Conservation (phyloP, 1,140 invertebrate genomes). For the Heterodera schachtii region DNA sequence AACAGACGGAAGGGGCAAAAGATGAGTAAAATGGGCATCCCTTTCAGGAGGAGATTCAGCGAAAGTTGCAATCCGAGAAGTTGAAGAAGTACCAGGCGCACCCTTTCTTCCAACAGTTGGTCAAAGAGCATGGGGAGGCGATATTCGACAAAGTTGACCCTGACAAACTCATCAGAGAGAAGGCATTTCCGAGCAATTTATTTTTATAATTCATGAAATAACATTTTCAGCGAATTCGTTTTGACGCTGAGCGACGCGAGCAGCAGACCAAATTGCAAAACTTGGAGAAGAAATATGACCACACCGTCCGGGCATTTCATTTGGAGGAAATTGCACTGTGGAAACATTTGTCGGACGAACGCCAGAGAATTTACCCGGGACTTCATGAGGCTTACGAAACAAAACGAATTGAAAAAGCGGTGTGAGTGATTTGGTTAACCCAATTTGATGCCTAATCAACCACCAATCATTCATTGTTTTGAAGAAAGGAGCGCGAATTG, state of each 20-base stretch:
- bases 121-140: slow-evolving; percentile 61
- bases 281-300: slow-evolving; percentile 66
- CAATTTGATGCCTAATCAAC: not conserved
- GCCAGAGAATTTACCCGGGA: slow-evolving; percentile 35
- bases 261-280: slow-evolving; percentile 52
- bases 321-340: slow-evolving; percentile 59
- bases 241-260: slow-evolving; percentile 56
- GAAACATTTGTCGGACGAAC: slow-evolving; percentile 48
- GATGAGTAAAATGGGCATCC: slow-evolving; percentile 42
- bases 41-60: slow-evolving; percentile 48
- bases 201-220: not conserved
- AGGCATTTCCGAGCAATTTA: slow-evolving; percentile 40
- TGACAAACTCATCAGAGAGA: slow-evolving; percentile 56
- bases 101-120: slow-evolving; percentile 55
- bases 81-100: slow-evolving; percentile 34
- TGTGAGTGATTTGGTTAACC: slow-evolving; percentile 44
- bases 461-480: slow-evolving; percentile 34
- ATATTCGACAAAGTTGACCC: slow-evolving; percentile 59
- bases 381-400: slow-evolving; percentile 54
- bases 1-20: slow-evolving; percentile 23
- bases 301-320: slow-evolving; percentile 61
- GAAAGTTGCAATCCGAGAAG: slow-evolving; percentile 35
- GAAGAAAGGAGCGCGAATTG: slow-evolving; percentile 50
- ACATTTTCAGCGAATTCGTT: slow-evolving; percentile 39
- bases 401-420: slow-evolving; percentile 54